Base-by-base conservation (phyloP, 2,113 vertebrate species). In the Martes martes region DNA sequence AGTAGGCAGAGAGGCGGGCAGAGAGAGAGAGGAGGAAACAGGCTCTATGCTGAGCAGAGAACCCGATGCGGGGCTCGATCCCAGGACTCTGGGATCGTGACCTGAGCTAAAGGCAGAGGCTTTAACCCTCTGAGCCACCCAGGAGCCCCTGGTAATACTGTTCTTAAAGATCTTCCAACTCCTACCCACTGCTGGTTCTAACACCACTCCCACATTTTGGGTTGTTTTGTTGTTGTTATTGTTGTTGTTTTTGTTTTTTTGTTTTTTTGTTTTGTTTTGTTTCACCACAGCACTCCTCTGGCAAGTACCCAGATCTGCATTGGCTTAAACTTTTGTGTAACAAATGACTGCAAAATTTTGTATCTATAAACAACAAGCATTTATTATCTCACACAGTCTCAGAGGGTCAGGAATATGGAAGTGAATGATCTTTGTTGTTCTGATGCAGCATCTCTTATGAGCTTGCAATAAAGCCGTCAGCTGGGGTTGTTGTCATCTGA, bases 331-430 rank as follows among this genome's bases (percentile, higher is more conserved):
- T 15, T 24, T 33, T 93, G 7, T 31, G 74, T 31, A 97, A 90
- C 50, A 95, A 96, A 89, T 78, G 50, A 85, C 26, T 65, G 90
- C 26, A 55, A 94, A 78, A 85, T 61, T 55, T 39, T 67, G 33
- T 3, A 78, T 85, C 47, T 81, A 86, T 73, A 69, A 73, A 94
- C 33, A 96, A 69, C n/a, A 94, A 97, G 92, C 4, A 91, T 78
- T 47, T 84, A 69, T 89, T 83, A 80, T 67, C 31, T 71, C 50
- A 59, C 16, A 36, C 23, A 61, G 39, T 67, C 93, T 92, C 73
- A 28, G 28, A 63, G 57, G 24, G 18, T 6, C 33, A 67, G 28
- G 13, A 39, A 52, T 63, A 71, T 10, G 1, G 50, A 88, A 73
- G 11, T 39, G 5, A 52, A 61, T 47, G n/a, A 47, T 28, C 73